A percentile compares a stretch with the other conserved stretches of the same genome.
These are phyloP conservation scores for Paradisaea rubra DNA, from an alignment of 2,113 vertebrate genomes.

Conservation along the genomic window DNA sequence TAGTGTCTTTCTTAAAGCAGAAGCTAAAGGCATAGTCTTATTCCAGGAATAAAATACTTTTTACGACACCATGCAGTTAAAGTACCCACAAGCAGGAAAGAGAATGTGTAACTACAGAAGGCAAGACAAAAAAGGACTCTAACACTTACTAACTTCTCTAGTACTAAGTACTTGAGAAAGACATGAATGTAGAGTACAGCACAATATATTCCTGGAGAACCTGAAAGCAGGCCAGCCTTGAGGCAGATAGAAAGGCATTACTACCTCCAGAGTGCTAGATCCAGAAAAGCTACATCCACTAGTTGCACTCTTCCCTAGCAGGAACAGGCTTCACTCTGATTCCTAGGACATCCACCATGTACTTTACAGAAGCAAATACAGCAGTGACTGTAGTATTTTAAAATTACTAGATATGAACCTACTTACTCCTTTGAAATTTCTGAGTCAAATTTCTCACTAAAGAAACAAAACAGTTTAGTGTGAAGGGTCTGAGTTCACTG, in stretches of 20 bases:
- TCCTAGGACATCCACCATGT: fast-evolving
- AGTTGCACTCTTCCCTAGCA: not conserved
- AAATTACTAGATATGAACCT: not conserved
- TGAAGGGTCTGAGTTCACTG: not conserved
- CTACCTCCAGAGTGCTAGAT: not conserved
- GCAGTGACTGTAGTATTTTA: not conserved
- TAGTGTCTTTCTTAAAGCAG: not conserved
- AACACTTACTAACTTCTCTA: not conserved
- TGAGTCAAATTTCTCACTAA: not conserved
- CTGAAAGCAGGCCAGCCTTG: not conserved
- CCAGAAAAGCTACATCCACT: not conserved
- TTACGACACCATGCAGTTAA: not conserved
- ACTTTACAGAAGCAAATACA: not conserved
- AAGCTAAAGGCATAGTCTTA: not conserved
- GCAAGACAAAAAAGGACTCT: not conserved
- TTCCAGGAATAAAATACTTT: not conserved
- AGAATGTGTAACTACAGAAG: not conserved
- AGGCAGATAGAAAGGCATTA: not conserved
- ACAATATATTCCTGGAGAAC: not conserved
- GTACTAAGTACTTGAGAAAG: not conserved
- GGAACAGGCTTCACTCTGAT: not conserved
- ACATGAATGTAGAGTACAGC: not conserved
- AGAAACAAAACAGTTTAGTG: not conserved
- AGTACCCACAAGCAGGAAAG: not conserved
- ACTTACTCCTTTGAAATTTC: not conserved